Percentiles rank a stretch among this genome's conserved stretches.
Conservation (phyloP, 2,888 invertebrate species). For the Chirona hameri region DNA sequence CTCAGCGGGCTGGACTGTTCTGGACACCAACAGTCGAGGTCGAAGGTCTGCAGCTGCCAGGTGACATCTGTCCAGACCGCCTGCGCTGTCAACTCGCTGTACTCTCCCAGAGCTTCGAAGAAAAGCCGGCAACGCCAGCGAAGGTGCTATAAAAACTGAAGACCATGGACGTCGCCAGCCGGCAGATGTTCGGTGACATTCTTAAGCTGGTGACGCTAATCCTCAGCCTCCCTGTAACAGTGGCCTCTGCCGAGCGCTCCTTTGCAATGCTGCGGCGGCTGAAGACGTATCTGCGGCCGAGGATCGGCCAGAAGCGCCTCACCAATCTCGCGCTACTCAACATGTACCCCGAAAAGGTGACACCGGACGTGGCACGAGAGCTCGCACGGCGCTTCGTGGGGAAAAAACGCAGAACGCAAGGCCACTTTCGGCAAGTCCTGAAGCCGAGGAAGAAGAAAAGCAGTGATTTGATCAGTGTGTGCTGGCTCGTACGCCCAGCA, state of each 20-base stretch:
- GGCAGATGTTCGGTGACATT: not conserved
- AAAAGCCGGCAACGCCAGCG: not conserved
- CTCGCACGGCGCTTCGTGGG: not conserved
- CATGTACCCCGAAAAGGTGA: not conserved
- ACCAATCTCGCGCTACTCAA: not conserved
- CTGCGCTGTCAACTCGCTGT: not conserved
- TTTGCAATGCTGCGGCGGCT: not conserved
- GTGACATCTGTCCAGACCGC: not conserved
- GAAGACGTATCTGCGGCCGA: not conserved
- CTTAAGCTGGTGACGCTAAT: not conserved
- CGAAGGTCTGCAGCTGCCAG: not conserved
- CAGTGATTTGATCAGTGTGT: too few relatives aligned
- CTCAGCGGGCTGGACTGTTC: not conserved
- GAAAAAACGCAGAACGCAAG: too few relatives aligned
- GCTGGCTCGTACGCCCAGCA: too few relatives aligned
- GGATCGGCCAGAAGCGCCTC: not conserved
- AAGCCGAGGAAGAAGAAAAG: too few relatives aligned
- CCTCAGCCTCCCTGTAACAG: not conserved
- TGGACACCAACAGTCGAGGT: not conserved
- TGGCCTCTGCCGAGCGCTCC: not conserved
- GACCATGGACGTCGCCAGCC: not conserved
- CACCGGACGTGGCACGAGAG: not conserved
- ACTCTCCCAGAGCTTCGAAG: not conserved
- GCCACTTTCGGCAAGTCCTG: too few relatives aligned
- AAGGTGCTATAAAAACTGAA: not conserved